Evolutionary conservation across 2,888 invertebrate species (phyloP).

Genomic region (Macrophya alboannulata): DNA sequence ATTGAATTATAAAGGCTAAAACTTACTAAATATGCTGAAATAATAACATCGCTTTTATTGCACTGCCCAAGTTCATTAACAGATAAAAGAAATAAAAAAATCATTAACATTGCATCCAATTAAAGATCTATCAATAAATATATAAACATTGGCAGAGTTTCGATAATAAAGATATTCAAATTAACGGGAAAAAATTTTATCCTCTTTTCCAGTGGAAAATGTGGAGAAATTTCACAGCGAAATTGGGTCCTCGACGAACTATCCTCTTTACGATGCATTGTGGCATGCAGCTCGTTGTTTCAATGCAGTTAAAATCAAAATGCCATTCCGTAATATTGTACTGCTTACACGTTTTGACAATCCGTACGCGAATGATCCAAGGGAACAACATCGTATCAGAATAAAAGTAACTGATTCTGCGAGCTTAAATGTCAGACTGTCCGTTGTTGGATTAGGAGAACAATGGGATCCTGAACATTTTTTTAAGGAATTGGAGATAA

Average conservation of each 20-base stretch:
- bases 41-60: no score
- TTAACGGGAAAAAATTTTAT: not conserved
- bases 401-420: conserved; percentile 57
- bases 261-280: conserved; percentile 66
- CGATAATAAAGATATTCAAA: not conserved
- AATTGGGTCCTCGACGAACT: conserved; percentile 45
- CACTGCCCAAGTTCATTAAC: not conserved
- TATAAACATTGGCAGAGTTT: not conserved
- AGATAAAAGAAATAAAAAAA: not conserved
- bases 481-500: conserved; percentile 68
- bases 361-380: conserved; percentile 56
- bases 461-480: conserved; percentile 65
- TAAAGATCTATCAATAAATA: not conserved
- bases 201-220: not conserved
- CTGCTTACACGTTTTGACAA: conserved; percentile 65
- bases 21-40: not conserved
- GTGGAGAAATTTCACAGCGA: conserved; percentile 33
- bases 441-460: conserved; percentile 62
- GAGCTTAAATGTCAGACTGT: conserved; percentile 60
- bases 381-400: conserved; percentile 65
- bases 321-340: conserved; percentile 63
- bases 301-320: conserved; percentile 60
- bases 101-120: not conserved
- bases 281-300: conserved; percentile 63
- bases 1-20: not conserved